Evolutionary conservation across 2,113 vertebrate genomes (phyloP).

Genomic region (Oceanites oceanicus): DNA sequence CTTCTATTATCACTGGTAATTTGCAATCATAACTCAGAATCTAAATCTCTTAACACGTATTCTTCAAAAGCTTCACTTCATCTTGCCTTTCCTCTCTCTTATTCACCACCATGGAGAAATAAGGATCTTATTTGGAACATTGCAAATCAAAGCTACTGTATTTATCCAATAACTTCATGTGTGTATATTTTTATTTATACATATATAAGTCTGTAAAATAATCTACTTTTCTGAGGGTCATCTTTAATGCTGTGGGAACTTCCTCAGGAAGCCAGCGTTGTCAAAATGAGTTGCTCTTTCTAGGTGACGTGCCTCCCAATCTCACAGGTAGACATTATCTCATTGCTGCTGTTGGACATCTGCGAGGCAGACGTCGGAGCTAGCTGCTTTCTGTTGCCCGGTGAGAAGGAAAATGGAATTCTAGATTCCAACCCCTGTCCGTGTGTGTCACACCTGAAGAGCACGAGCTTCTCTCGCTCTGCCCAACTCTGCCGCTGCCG

Average conservation of each 20-base stretch:
- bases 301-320: accelerated
- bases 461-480: not conserved
- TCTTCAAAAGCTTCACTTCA: not conserved
- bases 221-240: not conserved
- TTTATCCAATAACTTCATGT: accelerated
- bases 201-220: not conserved
- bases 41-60: not conserved
- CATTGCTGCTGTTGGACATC: not conserved
- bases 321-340: not conserved
- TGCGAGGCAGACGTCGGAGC: not conserved
- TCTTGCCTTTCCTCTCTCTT: not conserved
- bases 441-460: not conserved
- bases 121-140: not conserved
- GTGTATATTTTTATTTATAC: not conserved
- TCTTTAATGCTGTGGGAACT: not conserved
- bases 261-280: not conserved
- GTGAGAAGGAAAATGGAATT: not conserved
- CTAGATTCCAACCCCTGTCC: accelerated
- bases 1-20: not conserved
- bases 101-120: not conserved
- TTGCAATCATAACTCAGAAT: not conserved
- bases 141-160: too few relatives aligned
- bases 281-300: not conserved
- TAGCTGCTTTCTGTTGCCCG: not conserved
- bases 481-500: not conserved